Evolutionary conservation across 2,888 invertebrate species (phyloP).

Genomic region (Scaptodrosophila latifasciaeformis): DNA sequence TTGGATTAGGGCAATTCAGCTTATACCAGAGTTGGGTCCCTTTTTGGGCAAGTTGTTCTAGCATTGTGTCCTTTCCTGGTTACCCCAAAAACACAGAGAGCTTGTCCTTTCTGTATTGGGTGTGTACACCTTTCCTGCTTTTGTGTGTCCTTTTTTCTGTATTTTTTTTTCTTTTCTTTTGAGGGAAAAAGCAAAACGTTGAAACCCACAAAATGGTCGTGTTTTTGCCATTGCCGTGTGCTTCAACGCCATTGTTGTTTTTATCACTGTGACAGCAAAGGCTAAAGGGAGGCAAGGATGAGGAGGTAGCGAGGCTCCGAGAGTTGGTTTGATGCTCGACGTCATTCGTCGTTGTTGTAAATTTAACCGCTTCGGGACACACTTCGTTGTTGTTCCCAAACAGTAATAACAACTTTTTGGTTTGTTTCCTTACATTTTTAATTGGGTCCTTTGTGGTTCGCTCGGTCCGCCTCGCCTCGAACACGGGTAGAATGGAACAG

Average conservation of each 20-base stretch:
- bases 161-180: conserved; percentile 21
- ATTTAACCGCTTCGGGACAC: conserved; percentile 74
- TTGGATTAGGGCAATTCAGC: too few relatives aligned
- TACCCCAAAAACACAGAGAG: too few relatives aligned
- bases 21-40: conserved; percentile 55
- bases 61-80: too few relatives aligned
- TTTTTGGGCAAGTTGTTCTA: conserved; percentile 67
- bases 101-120: conserved; percentile 19
- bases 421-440: conserved; percentile 71
- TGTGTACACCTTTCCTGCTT: conserved; percentile 3
- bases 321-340: conserved; percentile 2
- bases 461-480: conserved; percentile 12
- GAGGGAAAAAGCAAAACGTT: conserved; percentile 26
- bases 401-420: conserved; percentile 66
- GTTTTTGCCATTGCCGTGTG: conserved; percentile 46
- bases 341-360: conserved; percentile 60
- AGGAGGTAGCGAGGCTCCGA: not conserved
- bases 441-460: conserved; percentile 72
- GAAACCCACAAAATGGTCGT: conserved; percentile 68
- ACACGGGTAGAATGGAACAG: too few relatives aligned
- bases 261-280: conserved; percentile 18
- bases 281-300: not conserved
- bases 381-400: conserved; percentile 59
- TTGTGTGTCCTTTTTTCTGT: conserved; percentile 39
- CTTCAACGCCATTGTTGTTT: conserved; percentile 14